phyloP scores from a whole-genome alignment of 2,113 vertebrate genomes.

The Ondatra zibethicus region DNA sequence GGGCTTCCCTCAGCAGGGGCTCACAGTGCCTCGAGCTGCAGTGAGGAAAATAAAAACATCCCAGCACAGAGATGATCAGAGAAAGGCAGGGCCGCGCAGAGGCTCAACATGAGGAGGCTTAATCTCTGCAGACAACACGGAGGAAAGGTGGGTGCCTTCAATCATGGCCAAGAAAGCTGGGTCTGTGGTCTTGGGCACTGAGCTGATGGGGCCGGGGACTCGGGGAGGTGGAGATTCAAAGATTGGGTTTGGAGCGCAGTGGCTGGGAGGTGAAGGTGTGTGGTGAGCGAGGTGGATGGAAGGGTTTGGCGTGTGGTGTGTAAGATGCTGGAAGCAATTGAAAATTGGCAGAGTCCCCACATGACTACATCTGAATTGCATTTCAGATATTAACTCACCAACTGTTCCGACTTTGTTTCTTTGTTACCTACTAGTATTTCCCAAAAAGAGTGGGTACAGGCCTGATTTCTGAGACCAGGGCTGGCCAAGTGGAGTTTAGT shows the following conservation, averaged over 20 bases:
- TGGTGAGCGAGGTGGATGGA: constrained; percentile 18
- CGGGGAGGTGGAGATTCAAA: neutral
- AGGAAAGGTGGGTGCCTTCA: neutral
- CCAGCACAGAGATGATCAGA: neutral
- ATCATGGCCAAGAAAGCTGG: neutral
- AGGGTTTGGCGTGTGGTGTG: constrained; percentile 35
- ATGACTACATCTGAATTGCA: constrained; percentile 79
- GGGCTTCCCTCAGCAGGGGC: neutral
- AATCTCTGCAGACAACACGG: neutral
- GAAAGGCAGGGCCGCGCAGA: neutral
- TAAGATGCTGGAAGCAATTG: constrained; percentile 76
- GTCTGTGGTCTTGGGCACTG: neutral
- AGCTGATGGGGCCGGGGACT: neutral
- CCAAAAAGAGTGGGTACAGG: constrained; percentile 13
- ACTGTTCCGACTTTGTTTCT: constrained; percentile 67
- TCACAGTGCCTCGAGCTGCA: neutral
- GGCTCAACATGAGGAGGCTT: neutral
- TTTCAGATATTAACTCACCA: constrained; percentile 75
- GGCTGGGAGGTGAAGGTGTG: constrained; percentile 43
- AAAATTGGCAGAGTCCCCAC: constrained; percentile 70
- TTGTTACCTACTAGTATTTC: constrained; percentile 70
- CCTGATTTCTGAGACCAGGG: constrained; percentile 35
- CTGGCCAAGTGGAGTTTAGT: neutral
- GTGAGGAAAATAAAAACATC: neutral
- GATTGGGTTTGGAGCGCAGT: neutral